Evolutionary conservation across 2,888 invertebrate species (phyloP).

Genomic region (Coelopa pilipes): DNA sequence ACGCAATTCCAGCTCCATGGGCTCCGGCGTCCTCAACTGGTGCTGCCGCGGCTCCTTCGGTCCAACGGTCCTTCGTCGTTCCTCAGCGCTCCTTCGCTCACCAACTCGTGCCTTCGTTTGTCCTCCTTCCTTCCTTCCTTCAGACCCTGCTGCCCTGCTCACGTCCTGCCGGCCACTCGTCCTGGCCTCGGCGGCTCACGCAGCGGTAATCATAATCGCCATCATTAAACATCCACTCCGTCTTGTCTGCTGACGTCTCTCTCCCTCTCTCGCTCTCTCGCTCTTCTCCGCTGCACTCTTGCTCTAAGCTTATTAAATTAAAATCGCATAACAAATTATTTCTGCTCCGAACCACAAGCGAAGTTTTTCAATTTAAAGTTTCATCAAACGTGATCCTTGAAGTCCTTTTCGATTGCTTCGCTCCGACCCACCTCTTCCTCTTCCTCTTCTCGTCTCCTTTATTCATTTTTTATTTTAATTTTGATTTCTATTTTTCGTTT

Average conservation of each 20-base stretch:
- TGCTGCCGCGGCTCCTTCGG: not conserved
- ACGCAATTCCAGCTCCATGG: not conserved
- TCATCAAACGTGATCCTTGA: constrained; percentile 3
- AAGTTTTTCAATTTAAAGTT: constrained; percentile 36
- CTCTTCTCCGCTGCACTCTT: not conserved
- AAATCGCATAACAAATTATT: constrained; percentile 26
- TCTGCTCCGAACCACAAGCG: constrained; percentile 4
- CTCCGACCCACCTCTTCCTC: not conserved
- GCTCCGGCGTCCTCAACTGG: too few relatives aligned
- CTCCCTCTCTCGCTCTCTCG: not conserved
- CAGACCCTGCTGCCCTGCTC: too few relatives aligned
- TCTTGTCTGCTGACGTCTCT: not conserved
- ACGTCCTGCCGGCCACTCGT: too few relatives aligned
- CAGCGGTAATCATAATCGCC: not conserved
- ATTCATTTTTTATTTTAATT: too few relatives aligned
- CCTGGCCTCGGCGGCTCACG: not conserved
- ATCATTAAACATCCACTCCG: constrained; percentile 14
- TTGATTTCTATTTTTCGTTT: not conserved
- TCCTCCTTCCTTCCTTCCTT: not conserved
- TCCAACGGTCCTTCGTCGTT: not conserved
- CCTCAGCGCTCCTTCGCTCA: not conserved
- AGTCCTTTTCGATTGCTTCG: not conserved
- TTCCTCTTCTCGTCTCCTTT: not conserved
- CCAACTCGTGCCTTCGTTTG: not conserved
- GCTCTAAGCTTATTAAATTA: constrained; percentile 25